These are phyloP conservation scores for Euglossa dilemma DNA, from an alignment of 1,140 invertebrate genomes.

Conservation along the genomic window DNA sequence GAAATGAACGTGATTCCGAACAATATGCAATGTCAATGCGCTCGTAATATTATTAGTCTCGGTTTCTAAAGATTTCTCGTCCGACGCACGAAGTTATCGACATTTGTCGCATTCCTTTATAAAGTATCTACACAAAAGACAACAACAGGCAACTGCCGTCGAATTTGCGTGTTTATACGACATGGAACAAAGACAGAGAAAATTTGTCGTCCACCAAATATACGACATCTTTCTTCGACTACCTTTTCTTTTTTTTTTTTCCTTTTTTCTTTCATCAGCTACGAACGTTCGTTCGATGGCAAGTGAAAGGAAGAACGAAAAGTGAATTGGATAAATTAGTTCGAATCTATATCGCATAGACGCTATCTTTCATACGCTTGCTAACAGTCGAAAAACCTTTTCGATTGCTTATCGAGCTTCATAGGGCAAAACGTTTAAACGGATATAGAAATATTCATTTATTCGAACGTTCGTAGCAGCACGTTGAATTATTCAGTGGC, in stretches of 20 bases:
- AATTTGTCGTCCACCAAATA: background rate
- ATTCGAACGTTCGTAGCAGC: background rate
- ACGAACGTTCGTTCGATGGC: background rate
- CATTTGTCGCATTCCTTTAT: background rate
- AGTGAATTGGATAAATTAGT: background rate
- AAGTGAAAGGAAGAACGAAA: background rate
- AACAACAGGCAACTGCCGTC: background rate
- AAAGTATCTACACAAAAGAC: background rate
- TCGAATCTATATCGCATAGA: background rate
- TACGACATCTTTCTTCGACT: background rate
- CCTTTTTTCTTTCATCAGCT: background rate
- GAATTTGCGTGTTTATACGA: background rate
- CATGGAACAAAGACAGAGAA: background rate
- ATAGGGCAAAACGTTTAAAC: constrained; percentile 18
- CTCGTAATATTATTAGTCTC: background rate
- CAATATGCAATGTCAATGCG: constrained; percentile 1
- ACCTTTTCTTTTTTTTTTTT: too few species aligned
- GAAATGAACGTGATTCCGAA: constrained; percentile 38
- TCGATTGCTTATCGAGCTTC: too few species aligned
- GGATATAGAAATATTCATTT: constrained; percentile 48
- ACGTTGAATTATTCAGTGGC: background rate
- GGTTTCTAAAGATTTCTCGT: background rate
- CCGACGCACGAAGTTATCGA: constrained; percentile 9
- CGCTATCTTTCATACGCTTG: too few species aligned
- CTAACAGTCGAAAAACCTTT: too few species aligned